A percentile compares a stretch with the other conserved stretches of the same genome.
These are phyloP conservation scores for Amblyopsis hoosieri DNA, from an alignment of 2,797 vertebrate genomes.

Conservation along the genomic window DNA sequence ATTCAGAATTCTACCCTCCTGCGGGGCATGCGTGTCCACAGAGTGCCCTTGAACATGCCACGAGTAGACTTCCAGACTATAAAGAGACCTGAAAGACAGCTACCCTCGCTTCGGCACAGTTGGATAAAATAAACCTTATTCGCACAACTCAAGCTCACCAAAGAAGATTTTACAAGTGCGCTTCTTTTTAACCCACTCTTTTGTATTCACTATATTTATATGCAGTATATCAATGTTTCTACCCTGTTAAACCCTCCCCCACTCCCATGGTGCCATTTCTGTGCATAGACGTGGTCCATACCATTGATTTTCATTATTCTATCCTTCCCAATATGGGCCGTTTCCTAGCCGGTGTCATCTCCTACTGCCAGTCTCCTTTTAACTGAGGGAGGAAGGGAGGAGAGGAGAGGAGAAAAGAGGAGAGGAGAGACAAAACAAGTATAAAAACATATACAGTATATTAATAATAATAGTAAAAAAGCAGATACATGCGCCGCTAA, in stretches of 20 bases:
- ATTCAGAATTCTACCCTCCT: slow-evolving; percentile 76
- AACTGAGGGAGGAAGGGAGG: slow-evolving; percentile 44
- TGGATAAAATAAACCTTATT: slow-evolving; percentile 84
- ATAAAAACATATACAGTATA: too few species aligned
- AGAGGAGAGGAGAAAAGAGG: not conserved
- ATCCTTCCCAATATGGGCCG: slow-evolving; percentile 63
- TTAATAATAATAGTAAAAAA: slow-evolving; percentile 42
- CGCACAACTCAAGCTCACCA: slow-evolving; percentile 80
- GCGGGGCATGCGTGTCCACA: slow-evolving; percentile 74
- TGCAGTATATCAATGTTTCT: slow-evolving; percentile 51
- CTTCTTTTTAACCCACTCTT: slow-evolving; percentile 51
- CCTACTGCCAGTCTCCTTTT: slow-evolving; percentile 74
- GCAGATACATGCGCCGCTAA: slow-evolving; percentile 69
- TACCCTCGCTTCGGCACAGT: slow-evolving; percentile 81
- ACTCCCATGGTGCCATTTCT: slow-evolving; percentile 66
- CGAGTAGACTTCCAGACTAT: slow-evolving; percentile 78
- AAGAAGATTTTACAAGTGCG: slow-evolving; percentile 49
- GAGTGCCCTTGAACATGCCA: slow-evolving; percentile 80
- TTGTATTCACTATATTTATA: slow-evolving; percentile 71
- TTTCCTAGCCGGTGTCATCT: slow-evolving; percentile 77
- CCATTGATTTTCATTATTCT: slow-evolving; percentile 75
- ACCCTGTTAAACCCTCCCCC: slow-evolving; percentile 17
- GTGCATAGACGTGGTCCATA: slow-evolving; percentile 70
- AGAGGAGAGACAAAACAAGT: too few species aligned
- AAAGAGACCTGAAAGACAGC: slow-evolving; percentile 80